Evolutionary conservation across 2,797 vertebrate species (phyloP).

Genomic region (Cygnus olor): DNA sequence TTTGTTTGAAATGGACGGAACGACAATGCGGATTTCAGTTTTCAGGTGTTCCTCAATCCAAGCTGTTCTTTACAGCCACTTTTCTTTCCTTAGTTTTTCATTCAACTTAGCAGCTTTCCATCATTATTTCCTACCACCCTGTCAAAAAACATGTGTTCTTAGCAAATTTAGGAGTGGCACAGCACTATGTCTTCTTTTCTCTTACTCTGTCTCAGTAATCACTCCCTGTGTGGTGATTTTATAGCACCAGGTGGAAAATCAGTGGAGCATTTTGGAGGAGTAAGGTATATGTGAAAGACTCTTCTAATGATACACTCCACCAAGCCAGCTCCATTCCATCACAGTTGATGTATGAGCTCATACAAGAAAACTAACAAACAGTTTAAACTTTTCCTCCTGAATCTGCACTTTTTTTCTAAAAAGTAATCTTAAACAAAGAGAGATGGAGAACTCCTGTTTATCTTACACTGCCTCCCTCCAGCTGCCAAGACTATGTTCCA

Average conservation of each 20-base stretch:
- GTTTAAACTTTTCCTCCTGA: constrained; percentile 46
- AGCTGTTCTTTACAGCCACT: background rate
- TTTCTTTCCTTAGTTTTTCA: background rate
- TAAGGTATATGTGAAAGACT: background rate
- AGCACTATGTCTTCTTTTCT: background rate
- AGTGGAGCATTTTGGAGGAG: background rate
- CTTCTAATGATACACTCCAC: constrained; percentile 21
- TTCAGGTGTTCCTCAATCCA: background rate
- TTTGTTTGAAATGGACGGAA: background rate
- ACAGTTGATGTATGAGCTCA: constrained; percentile 37
- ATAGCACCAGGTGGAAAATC: constrained; percentile 31
- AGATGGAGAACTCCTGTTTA: constrained; percentile 29
- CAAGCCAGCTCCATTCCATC: constrained; percentile 15
- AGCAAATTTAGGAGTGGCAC: background rate
- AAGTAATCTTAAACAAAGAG: constrained; percentile 48
- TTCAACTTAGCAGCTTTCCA: background rate
- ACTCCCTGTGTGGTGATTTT: background rate
- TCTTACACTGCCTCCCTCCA: background rate
- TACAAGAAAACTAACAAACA: background rate
- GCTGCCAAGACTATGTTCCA: background rate
- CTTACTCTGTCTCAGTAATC: background rate
- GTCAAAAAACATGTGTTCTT: background rate
- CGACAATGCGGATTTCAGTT: background rate
- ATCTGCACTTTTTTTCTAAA: constrained; percentile 51
- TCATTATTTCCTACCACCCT: background rate